Conservation (phyloP, 2,888 invertebrate species). For the Helicoverpa assulta region DNA sequence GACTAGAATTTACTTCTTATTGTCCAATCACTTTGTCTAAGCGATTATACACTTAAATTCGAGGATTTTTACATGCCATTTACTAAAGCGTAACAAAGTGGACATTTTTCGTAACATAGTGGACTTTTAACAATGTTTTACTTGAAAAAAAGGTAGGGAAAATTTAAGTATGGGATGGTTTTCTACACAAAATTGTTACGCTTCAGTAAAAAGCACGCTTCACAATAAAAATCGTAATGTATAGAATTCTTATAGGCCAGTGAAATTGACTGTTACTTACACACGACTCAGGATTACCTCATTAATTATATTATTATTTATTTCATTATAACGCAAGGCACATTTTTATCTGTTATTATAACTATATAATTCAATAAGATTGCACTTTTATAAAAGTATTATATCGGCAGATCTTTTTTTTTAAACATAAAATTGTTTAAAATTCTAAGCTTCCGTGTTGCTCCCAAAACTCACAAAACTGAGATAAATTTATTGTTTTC, state of each 20-base stretch:
- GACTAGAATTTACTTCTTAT: slow-evolving; percentile 88
- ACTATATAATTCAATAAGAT: slow-evolving; percentile 73
- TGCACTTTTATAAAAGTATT: slow-evolving; percentile 77
- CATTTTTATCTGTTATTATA: slow-evolving; percentile 79
- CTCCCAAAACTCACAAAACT: slow-evolving; percentile 67
- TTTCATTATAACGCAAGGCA: slow-evolving; percentile 88
- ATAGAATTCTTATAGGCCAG: slow-evolving; percentile 82
- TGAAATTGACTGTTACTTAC: slow-evolving; percentile 88
- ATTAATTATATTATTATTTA: slow-evolving; percentile 73
- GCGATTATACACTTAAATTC: slow-evolving; percentile 85
- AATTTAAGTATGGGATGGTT: neutral
- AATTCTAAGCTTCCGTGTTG: slow-evolving; percentile 60
- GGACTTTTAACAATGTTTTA: neutral
- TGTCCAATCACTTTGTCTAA: slow-evolving; percentile 86
- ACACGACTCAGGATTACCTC: slow-evolving; percentile 75
- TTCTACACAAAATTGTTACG: slow-evolving; percentile 16
- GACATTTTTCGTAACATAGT: neutral
- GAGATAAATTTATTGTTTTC: slow-evolving; percentile 63
- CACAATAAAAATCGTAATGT: slow-evolving; percentile 72
- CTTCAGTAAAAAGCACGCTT: slow-evolving; percentile 43
- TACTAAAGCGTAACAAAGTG: slow-evolving; percentile 39
- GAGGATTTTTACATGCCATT: slow-evolving; percentile 72
- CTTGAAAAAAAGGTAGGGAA: too few species aligned
- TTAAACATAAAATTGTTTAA: slow-evolving; percentile 72
- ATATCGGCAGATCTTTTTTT: slow-evolving; percentile 84